Conservation (phyloP, 2,888 invertebrate genomes). For the Lamellibrachia columna region DNA sequence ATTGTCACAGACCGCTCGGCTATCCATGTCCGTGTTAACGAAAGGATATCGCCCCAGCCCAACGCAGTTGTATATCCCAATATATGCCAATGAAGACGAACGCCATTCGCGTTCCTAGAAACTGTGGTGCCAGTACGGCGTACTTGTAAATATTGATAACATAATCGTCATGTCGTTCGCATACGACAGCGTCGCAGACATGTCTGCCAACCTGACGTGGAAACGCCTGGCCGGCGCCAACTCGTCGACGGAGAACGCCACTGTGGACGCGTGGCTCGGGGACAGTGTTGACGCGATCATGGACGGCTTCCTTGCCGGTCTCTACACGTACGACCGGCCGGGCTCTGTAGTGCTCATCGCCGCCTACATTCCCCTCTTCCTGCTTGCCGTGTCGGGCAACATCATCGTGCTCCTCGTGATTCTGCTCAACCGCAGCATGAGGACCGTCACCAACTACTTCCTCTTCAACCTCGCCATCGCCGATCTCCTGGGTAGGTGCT, state of each 20-base stretch:
- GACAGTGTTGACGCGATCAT: conserved; percentile 24
- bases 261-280: background rate
- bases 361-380: conserved; percentile 51
- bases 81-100: background rate
- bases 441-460: conserved; percentile 57
- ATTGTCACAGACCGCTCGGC: background rate
- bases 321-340: conserved; percentile 46
- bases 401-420: conserved; percentile 51
- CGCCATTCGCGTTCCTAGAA: background rate
- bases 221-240: background rate
- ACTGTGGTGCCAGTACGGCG: background rate
- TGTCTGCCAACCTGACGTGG: background rate
- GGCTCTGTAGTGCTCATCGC: conserved; percentile 47
- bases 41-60: background rate
- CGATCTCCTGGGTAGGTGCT: conserved; percentile 52
- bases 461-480: conserved; percentile 55
- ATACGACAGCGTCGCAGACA: background rate
- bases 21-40: background rate
- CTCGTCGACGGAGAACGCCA: background rate
- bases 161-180: background rate
- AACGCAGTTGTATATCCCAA: background rate
- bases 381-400: conserved; percentile 52
- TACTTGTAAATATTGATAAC: too few relatives aligned
- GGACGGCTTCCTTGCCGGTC: conserved; percentile 27
- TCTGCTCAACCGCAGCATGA: conserved; percentile 50